These are phyloP conservation scores for Congeria kusceri DNA, from an alignment of 2,888 invertebrate genomes.

Conservation along the genomic window DNA sequence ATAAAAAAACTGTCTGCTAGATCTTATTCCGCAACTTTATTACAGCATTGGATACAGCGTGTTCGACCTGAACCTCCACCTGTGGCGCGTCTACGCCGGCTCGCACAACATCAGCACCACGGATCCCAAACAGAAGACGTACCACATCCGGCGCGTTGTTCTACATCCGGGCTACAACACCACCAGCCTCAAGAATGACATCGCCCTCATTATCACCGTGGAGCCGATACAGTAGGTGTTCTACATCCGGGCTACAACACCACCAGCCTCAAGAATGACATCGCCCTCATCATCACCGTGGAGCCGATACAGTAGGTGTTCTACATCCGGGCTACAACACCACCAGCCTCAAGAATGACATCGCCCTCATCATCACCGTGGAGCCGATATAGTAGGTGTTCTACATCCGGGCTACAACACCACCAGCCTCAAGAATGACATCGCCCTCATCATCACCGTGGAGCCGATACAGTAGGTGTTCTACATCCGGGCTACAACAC, in stretches of 20 bases:
- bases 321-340: constrained; percentile 56
- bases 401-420: constrained; percentile 56
- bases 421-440: constrained; percentile 52
- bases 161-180: constrained; percentile 56
- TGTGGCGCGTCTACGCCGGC: constrained; percentile 56
- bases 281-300: constrained; percentile 46
- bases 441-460: constrained; percentile 46
- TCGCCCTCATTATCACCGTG: constrained; percentile 47
- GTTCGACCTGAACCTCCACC: constrained; percentile 44
- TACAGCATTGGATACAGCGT: constrained; percentile 28
- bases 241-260: constrained; percentile 56
- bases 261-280: constrained; percentile 52
- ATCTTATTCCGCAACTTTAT: too few relatives aligned
- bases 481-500: too few relatives aligned
- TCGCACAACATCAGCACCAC: constrained; percentile 52
- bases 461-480: constrained; percentile 52
- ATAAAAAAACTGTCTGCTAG: too few relatives aligned
- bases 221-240: constrained; percentile 50
- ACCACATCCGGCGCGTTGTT: constrained; percentile 48
- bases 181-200: constrained; percentile 55
- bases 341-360: constrained; percentile 52
- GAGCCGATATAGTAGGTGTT: constrained; percentile 48
- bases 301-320: constrained; percentile 49
- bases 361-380: constrained; percentile 46
- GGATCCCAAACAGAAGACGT: constrained; percentile 48